These are phyloP conservation scores for Drosophila mayri DNA, from an alignment of 1,140 invertebrate genomes.

Conservation along the genomic window DNA sequence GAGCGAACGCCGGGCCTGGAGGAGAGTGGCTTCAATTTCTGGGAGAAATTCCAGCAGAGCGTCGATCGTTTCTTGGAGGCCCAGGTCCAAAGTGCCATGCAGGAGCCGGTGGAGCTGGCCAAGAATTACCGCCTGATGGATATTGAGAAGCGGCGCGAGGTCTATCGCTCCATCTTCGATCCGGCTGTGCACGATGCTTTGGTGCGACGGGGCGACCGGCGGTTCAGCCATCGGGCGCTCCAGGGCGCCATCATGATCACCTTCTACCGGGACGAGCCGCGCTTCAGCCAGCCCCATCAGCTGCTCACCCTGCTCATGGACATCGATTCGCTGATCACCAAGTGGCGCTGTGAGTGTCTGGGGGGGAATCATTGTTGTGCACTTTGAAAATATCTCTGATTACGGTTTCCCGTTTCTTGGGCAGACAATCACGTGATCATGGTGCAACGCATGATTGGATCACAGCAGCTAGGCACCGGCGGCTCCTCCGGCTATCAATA, in stretches of 20 bases:
- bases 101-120: conserved; percentile 86
- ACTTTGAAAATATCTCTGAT: neutral
- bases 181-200: conserved; percentile 92
- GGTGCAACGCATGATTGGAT: conserved; percentile 99
- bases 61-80: conserved; percentile 91
- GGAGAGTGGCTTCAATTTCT: conserved; percentile 94
- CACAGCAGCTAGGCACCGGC: conserved; percentile 97
- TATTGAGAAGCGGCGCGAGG: conserved; percentile 91
- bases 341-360: conserved; percentile 98
- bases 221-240: conserved; percentile 95
- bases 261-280: conserved; percentile 97
- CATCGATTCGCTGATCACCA: conserved; percentile 99
- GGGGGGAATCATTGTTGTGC: neutral
- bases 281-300: conserved; percentile 98
- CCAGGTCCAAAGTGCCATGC: conserved; percentile 86
- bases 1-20: conserved; percentile 97
- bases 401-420: conserved; percentile 51
- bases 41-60: conserved; percentile 93
- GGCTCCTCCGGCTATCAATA: conserved; percentile 99
- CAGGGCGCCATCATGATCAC: conserved; percentile 99
- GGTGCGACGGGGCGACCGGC: conserved; percentile 93
- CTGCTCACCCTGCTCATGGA: conserved; percentile 97
- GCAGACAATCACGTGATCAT: conserved; percentile 99
- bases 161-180: conserved; percentile 96
- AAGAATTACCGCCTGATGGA: conserved; percentile 89